phyloP scores from a whole-genome alignment of 2,888 invertebrate genomes.

The Frankliniella intonsa region DNA sequence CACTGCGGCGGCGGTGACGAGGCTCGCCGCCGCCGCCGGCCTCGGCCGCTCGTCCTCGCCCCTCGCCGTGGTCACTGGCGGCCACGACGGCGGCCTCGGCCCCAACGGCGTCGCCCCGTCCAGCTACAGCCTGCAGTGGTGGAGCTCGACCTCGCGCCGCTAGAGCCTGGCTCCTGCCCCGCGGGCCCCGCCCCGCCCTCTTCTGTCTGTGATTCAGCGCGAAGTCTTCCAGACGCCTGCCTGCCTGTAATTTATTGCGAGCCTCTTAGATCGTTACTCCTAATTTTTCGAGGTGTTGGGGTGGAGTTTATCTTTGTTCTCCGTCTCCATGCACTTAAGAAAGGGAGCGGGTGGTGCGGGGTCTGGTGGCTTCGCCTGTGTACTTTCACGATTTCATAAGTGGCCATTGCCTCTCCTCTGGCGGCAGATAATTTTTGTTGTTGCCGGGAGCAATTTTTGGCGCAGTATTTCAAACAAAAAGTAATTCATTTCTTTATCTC shows the following conservation, averaged over 20 bases:
- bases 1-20: not conserved
- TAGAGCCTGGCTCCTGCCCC: not conserved
- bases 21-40: not conserved
- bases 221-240: not conserved
- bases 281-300: slow-evolving; percentile 24
- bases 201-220: not conserved
- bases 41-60: not conserved
- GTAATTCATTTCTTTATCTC: no score
- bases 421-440: no score
- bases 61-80: not conserved
- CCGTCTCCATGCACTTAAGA: slow-evolving; percentile 2
- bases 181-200: no score
- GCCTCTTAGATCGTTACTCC: not conserved
- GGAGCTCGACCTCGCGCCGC: not conserved
- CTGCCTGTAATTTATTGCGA: not conserved
- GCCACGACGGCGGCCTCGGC: not conserved
- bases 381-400: not conserved
- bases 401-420: not conserved
- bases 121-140: slow-evolving; percentile 24
- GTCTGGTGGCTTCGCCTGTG: not conserved
- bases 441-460: no score
- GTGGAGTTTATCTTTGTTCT: slow-evolving; percentile 1
- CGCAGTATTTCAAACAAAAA: no score
- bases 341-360: not conserved
- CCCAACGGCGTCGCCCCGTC: not conserved